Percentiles rank a stretch among this genome's conserved stretches.
These are phyloP conservation scores for Toxonevra muliebris DNA, from an alignment of 2,888 invertebrate species.

Conservation along the genomic window DNA sequence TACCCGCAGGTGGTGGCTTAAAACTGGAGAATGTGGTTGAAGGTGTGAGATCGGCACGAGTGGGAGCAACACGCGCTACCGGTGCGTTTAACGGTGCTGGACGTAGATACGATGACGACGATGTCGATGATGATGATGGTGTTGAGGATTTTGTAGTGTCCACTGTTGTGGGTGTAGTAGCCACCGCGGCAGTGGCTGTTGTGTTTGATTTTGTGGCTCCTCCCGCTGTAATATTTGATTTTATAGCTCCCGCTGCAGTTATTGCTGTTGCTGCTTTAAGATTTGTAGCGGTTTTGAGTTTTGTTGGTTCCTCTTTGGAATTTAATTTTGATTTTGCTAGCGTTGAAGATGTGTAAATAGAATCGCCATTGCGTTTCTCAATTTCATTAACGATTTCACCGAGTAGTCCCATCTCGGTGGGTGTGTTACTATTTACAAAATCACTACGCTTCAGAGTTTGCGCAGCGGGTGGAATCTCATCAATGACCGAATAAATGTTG, in stretches of 20 bases:
- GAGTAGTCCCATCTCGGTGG: constrained; percentile 75
- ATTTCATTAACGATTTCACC: constrained; percentile 90
- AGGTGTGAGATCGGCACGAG: constrained; percentile 58
- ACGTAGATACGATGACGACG: constrained; percentile 74
- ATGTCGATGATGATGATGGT: constrained; percentile 68
- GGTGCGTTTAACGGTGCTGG: constrained; percentile 78
- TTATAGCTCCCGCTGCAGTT: constrained; percentile 32
- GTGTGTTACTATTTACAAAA: constrained; percentile 55
- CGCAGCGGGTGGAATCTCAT: constrained; percentile 73
- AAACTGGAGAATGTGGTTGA: constrained; percentile 61
- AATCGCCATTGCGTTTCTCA: constrained; percentile 83
- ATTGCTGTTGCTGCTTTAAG: background rate
- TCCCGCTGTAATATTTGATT: constrained; percentile 13
- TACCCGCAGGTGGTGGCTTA: constrained; percentile 41
- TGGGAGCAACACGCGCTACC: constrained; percentile 63
- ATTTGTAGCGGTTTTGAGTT: constrained; percentile 64
- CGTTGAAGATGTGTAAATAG: constrained; percentile 84
- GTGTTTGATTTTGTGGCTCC: constrained; percentile 28
- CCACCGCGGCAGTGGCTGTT: constrained; percentile 2
- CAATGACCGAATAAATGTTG: constrained; percentile 88
- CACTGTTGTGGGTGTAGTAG: background rate
- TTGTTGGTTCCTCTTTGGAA: constrained; percentile 66
- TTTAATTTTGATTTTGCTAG: constrained; percentile 59
- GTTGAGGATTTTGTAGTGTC: constrained; percentile 13
- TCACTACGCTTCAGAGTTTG: constrained; percentile 58